These are phyloP conservation scores for Drosophila bifasciata DNA, from an alignment of 1,140 invertebrate genomes.

Conservation along the genomic window DNA sequence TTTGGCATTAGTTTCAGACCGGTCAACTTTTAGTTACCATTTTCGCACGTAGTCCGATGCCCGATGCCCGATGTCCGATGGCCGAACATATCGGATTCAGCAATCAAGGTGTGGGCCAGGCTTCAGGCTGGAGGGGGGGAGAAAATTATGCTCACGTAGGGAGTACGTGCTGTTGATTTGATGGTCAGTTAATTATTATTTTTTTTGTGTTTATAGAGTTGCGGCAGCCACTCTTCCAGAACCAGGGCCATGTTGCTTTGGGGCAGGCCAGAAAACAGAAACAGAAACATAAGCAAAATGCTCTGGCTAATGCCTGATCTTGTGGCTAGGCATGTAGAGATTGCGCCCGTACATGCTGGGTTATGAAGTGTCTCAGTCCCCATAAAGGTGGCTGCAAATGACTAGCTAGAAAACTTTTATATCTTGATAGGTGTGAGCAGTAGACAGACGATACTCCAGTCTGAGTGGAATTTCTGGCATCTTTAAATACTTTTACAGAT, in stretches of 20 bases:
- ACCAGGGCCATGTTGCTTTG: background rate
- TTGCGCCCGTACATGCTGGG: conserved; percentile 47
- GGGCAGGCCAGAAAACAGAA: conserved; percentile 6
- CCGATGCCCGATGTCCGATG: conserved; percentile 6
- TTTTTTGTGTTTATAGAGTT: conserved; percentile 80
- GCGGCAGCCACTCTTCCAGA: conserved; percentile 23
- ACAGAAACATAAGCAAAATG: conserved; percentile 23
- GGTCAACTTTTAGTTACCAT: conserved; percentile 64
- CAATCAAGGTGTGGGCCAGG: conserved; percentile 48
- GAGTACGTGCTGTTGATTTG: conserved; percentile 80
- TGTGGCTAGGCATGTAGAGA: conserved; percentile 41
- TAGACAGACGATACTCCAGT: conserved; percentile 11
- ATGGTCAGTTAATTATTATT: conserved; percentile 82
- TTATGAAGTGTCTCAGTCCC: conserved; percentile 56
- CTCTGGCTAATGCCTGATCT: conserved; percentile 32
- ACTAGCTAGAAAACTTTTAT: conserved; percentile 11
- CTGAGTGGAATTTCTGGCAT: conserved; percentile 26
- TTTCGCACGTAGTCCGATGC: conserved; percentile 64
- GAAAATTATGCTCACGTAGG: conserved; percentile 78
- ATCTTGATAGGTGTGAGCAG: conserved; percentile 5
- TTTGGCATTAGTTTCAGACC: conserved; percentile 59
- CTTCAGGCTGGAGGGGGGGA: conserved; percentile 28
- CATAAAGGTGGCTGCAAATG: conserved; percentile 43
- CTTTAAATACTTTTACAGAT: background rate
- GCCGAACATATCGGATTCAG: conserved; percentile 68